A percentile compares a stretch with the other conserved stretches of the same genome.
Conservation (phyloP, 2,113 vertebrate species). For the Malaclemys terrapin region DNA sequence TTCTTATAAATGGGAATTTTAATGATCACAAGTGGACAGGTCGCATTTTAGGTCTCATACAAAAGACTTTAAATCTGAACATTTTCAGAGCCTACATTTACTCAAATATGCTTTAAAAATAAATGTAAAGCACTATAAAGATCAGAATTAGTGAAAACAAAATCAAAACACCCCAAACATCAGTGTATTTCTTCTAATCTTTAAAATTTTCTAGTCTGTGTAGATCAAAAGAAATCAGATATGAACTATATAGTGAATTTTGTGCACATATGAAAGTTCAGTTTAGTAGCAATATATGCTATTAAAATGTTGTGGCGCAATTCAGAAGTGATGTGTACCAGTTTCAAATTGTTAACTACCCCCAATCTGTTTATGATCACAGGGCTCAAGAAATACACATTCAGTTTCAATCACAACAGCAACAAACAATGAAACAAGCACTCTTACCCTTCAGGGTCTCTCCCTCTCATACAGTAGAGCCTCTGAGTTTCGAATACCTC, state of each 20-base stretch:
- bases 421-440: constrained; percentile 27
- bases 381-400: background rate
- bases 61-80: background rate
- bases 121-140: background rate
- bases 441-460: constrained; percentile 4
- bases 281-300: background rate
- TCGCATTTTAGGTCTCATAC: accelerated
- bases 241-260: accelerated
- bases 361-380: background rate
- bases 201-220: background rate
- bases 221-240: background rate
- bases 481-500: too few species aligned
- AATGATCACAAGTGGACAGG: background rate
- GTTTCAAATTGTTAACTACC: constrained; percentile 51
- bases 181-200: background rate
- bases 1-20: background rate
- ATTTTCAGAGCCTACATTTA: background rate
- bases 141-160: background rate
- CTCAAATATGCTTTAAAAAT: background rate
- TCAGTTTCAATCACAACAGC: constrained; percentile 40
- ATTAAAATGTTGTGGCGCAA: background rate
- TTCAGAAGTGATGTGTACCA: background rate
- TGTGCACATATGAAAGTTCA: background rate
- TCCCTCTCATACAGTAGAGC: background rate
- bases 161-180: background rate